Evolutionary conservation across 2,888 invertebrate species (phyloP), one percentile per base, ranked within the genome.

Genomic region (Slavum lentiscoides): DNA sequence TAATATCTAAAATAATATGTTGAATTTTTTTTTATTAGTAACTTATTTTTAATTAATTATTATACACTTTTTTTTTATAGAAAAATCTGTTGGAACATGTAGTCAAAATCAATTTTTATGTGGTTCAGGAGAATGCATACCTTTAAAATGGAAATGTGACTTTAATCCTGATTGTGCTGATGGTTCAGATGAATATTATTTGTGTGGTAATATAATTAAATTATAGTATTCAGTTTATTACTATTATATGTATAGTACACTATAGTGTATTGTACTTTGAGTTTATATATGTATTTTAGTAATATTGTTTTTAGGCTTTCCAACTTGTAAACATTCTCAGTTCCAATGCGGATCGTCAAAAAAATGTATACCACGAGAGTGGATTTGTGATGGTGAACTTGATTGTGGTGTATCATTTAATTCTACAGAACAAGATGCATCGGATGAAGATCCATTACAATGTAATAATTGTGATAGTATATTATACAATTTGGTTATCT

Each of bases 381-480:
- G 93, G 92, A 88, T 91, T 83, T 94, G 94, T 87, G 94, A 94
- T 87, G 92, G 91, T 74, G 92, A 92, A 86, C 87, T 88, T 62
- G 93, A 94, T 87, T 94, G 94, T 87, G 92, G 92, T n/a, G 87
- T 88, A 39, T 86, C 88, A 82, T 88, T 87, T 8, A 86, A 86
- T 80, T 85, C 88, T 4, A 82, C 74, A 5, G 64, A 72, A 39
- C 84, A 85, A 17, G 91, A 93, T 87, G 86, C 86, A 77, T 91
- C 92, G 75, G 93, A 93, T 86, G 93, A 93, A 87, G 91, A 92
- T 84, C 89, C 89, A 76, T 87, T 87, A 85, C 87, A 88, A 85
- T 92, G 92, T 91, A 68, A 70, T 66, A 19, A 15, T 53, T 74
- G 17, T 67, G 9, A n/a, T 55, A 53, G 23, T 11, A 69, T 19